Percentiles rank a stretch among this genome's conserved stretches.
phyloP scores from a whole-genome alignment of 2,113 vertebrate genomes.

The Proteles cristata region DNA sequence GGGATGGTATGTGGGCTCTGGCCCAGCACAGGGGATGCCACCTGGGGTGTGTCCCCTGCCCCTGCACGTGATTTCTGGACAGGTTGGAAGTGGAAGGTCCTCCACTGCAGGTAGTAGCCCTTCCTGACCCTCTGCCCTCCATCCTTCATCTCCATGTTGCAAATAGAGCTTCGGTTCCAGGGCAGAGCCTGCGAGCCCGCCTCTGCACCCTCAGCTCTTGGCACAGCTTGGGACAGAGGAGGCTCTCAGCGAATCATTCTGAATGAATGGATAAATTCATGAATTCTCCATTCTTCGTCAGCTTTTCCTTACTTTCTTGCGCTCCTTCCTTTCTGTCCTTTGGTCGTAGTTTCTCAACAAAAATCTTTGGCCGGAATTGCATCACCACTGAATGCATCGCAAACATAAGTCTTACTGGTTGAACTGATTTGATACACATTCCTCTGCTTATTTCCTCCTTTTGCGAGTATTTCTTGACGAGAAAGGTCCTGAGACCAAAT shows the following conservation, averaged over 20 bases:
- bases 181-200: not conserved
- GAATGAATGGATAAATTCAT: fast-evolving
- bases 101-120: too few relatives aligned
- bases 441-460: not conserved
- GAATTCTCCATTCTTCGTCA: fast-evolving
- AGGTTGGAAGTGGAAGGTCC: not conserved
- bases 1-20: fast-evolving
- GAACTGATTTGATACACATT: not conserved
- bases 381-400: not conserved
- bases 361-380: not conserved
- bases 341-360: not conserved
- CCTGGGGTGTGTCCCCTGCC: fast-evolving
- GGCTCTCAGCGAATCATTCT: not conserved
- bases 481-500: not conserved
- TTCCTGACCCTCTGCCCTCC: not conserved
- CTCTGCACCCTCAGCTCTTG: fast-evolving
- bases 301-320: too few relatives aligned
- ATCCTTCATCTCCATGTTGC: fast-evolving
- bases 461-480: not conserved
- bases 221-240: fast-evolving
- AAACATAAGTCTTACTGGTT: not conserved
- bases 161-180: fast-evolving
- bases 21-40: fast-evolving
- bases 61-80: fast-evolving
- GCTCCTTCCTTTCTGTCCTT: not conserved